Evolutionary conservation across 2,113 vertebrate species (phyloP).

Genomic region (rabbit (Oryctolagus cuniculus)): mOryCun1.1 NC_091453.1:76605001-76605500

Average conservation of each 20-base stretch:
- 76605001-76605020: not conserved
- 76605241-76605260: not conserved
- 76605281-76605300: not conserved
- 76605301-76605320: not conserved
- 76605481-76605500: not conserved
- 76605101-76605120: not conserved
- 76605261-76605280: conserved; percentile 3
- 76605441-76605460: not conserved
- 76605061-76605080: not conserved
- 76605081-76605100: not conserved
- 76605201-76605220: not conserved
- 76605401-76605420: not conserved
- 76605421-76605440: not conserved
- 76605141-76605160: not conserved
- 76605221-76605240: not conserved
- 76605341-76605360: not conserved
- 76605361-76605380: not conserved
- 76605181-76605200: not conserved
- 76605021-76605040: not conserved
- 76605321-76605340: conserved; percentile 10
- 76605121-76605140: not conserved
- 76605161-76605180: not conserved
- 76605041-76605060: conserved; percentile 19
- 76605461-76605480: not conserved
- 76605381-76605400: not conserved